Conservation (phyloP, 2,113 vertebrate genomes). For the Stegastes partitus region DNA sequence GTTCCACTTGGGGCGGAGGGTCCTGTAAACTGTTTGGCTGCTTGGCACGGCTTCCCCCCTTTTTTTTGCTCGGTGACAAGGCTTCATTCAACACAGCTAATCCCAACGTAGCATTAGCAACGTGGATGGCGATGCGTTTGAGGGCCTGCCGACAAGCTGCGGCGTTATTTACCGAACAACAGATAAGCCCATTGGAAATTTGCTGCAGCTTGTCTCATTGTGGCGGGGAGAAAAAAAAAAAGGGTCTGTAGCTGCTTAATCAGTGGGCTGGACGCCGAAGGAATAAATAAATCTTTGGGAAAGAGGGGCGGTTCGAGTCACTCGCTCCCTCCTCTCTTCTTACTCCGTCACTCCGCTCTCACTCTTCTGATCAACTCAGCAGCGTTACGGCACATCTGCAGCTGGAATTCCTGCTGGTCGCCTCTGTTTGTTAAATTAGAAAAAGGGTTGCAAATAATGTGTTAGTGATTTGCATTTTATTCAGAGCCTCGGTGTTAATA, state of each 20-base stretch:
- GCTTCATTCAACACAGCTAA: slow-evolving; percentile 82
- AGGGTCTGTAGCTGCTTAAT: slow-evolving; percentile 58
- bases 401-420: slow-evolving; percentile 31
- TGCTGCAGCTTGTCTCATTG: slow-evolving; percentile 46
- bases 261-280: slow-evolving; percentile 56
- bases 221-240: no score
- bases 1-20: slow-evolving; percentile 73
- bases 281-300: slow-evolving; percentile 69
- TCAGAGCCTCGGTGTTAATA: no score
- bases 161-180: slow-evolving; percentile 83
- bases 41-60: slow-evolving; percentile 66
- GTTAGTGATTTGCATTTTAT: background rate
- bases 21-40: slow-evolving; percentile 85
- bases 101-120: slow-evolving; percentile 78
- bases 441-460: slow-evolving; percentile 38
- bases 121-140: slow-evolving; percentile 73
- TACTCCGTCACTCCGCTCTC: slow-evolving; percentile 49
- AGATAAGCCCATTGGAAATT: slow-evolving; percentile 85
- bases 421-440: slow-evolving; percentile 22
- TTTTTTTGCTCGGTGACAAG: slow-evolving; percentile 61
- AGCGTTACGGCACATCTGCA: slow-evolving; percentile 46
- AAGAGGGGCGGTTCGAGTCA: slow-evolving; percentile 49
- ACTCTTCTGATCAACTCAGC: slow-evolving; percentile 68
- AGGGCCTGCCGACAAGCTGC: slow-evolving; percentile 80
- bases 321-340: slow-evolving; percentile 44